Evolutionary conservation across 2,797 vertebrate species (phyloP).

Genomic region (Tinamus major): DNA sequence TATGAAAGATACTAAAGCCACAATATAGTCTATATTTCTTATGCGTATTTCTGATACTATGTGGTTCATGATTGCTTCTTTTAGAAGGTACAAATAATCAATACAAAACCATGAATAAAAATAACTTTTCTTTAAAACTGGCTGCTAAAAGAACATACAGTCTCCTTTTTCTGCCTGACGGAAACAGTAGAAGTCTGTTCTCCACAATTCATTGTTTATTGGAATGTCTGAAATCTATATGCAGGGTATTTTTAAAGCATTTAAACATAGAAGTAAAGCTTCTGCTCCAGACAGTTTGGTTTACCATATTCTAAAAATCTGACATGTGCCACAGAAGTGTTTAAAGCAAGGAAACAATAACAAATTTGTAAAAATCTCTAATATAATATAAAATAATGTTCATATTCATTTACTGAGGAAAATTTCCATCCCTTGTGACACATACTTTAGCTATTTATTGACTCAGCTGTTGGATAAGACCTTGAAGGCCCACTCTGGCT

Average conservation of each 20-base stretch:
- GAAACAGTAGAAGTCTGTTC: slow-evolving; percentile 62
- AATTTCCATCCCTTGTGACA: not conserved
- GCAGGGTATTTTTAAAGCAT: slow-evolving; percentile 69
- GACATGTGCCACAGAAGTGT: not conserved
- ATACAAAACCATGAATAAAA: slow-evolving; percentile 77
- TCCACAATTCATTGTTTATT: slow-evolving; percentile 70
- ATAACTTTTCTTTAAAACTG: slow-evolving; percentile 77
- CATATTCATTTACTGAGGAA: not conserved
- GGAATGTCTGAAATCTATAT: slow-evolving; percentile 72
- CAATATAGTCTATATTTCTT: slow-evolving; percentile 26
- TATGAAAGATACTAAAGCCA: slow-evolving; percentile 47
- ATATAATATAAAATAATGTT: not conserved
- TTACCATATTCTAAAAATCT: slow-evolving; percentile 46
- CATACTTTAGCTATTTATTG: not conserved
- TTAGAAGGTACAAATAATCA: slow-evolving; percentile 78
- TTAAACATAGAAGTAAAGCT: slow-evolving; percentile 65
- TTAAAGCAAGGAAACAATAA: slow-evolving; percentile 26
- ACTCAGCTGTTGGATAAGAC: not conserved
- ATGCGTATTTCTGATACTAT: slow-evolving; percentile 70
- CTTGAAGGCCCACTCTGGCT: not conserved
- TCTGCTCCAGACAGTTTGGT: slow-evolving; percentile 53
- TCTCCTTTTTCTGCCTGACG: slow-evolving; percentile 60
- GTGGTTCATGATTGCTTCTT: slow-evolving; percentile 76
- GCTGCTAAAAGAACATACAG: slow-evolving; percentile 73
- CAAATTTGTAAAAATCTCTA: not conserved